These are phyloP conservation scores for Takifugu ocellatus DNA, from an alignment of 2,797 vertebrate genomes.

Conservation along the genomic window DNA sequence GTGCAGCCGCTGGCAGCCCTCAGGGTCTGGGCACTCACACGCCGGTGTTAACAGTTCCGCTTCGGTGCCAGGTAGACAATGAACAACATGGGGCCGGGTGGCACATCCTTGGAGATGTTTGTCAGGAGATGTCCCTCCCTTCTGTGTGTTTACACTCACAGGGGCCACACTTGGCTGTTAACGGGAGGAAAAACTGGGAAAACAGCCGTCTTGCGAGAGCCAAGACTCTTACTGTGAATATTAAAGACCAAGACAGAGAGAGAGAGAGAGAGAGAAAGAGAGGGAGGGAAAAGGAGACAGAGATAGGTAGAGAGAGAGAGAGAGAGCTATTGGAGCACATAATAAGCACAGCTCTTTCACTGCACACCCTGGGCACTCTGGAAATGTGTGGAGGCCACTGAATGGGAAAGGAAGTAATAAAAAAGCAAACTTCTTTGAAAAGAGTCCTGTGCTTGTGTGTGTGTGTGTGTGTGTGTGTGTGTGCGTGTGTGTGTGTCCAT, in stretches of 20 bases:
- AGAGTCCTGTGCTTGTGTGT: constrained; percentile 58
- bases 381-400: constrained; percentile 71
- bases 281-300: constrained; percentile 44
- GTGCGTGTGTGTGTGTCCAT: constrained; percentile 32
- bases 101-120: constrained; percentile 75
- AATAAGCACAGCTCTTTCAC: constrained; percentile 74
- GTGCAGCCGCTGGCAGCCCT: constrained; percentile 54
- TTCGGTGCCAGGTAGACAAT: constrained; percentile 64
- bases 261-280: constrained; percentile 69
- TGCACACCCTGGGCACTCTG: constrained; percentile 71
- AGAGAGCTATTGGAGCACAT: constrained; percentile 72
- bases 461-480: constrained; percentile 39
- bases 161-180: constrained; percentile 76
- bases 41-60: constrained; percentile 68
- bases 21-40: constrained; percentile 51
- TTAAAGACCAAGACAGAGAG: constrained; percentile 77
- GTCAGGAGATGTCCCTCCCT: constrained; percentile 72
- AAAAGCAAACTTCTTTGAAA: constrained; percentile 78
- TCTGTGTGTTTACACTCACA: constrained; percentile 74
- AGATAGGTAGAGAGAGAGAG: constrained; percentile 46
- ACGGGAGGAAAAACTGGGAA: constrained; percentile 60
- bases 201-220: constrained; percentile 74
- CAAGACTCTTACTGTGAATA: constrained; percentile 81
- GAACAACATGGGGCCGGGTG: constrained; percentile 67
- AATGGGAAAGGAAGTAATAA: constrained; percentile 83